Evolutionary conservation across 1,140 invertebrate genomes (phyloP), one percentile per base, ranked within the genome.

Genomic region (Drosophila bifasciata): DNA sequence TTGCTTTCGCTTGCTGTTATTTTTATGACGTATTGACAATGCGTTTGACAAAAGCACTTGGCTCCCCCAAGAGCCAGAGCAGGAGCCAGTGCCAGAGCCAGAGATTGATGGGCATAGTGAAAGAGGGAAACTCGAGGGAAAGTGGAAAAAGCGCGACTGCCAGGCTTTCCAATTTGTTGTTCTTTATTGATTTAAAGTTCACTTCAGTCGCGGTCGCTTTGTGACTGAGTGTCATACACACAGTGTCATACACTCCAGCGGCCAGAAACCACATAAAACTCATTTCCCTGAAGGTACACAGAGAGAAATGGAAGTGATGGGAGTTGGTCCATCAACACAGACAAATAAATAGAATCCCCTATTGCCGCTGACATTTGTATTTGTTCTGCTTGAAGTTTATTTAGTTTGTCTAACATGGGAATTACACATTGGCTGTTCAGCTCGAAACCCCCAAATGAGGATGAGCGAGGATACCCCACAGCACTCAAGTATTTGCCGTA

Each of bases 131-230:
- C 61, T 23, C 32, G 11, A 13, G 25, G 16, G 28, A 52, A 62
- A 46, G 45, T 49, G 48, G 51, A 63, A 41, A 41, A 45, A 56
- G 72, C 55, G 55, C 23, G 58, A 39, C 45, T 55, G 49, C 55
- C 43, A 64, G 19, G 46, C 55, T 62, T 76, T 79, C 44, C 44
- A 59, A 60, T 70, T 53, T 44, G 52, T 55, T 71, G 63, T 80
- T 60, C 64, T 55, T 80, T 88, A 86, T 88, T 83, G 83, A 86
- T 86, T 86, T 88, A 86, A 86, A 81, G 83, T 88, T 88, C 59
- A 78, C 69, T 78, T 61, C 66, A 81, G 63, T 58, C 57, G 63
- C 64, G 68, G 53, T 75, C 49, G 40, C 57, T 61, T 61, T 78
- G 58, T 70, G 58, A 57, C 45, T 45, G 50, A 62, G 76, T 62